phyloP scores from a whole-genome alignment of 2,113 vertebrate species.

The Desmodus rotundus region DNA sequence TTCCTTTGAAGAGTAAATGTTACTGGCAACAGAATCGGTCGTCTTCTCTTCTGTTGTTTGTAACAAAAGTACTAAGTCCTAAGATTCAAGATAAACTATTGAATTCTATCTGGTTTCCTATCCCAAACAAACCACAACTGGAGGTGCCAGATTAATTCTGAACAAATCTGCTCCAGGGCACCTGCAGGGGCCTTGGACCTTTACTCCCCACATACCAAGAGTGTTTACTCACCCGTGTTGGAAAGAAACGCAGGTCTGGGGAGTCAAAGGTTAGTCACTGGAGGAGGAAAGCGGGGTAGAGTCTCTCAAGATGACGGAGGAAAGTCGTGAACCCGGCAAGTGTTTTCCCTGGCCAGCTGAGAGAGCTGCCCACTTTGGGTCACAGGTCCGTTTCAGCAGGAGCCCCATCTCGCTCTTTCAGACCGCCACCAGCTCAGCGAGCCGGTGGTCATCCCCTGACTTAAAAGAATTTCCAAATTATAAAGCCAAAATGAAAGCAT shows the following conservation, averaged over 20 bases:
- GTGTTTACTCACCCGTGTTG: neutral
- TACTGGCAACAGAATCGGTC: neutral
- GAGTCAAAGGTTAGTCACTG: slow-evolving; percentile 15
- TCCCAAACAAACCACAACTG: slow-evolving; percentile 46
- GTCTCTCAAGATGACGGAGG: neutral
- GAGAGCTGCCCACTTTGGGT: neutral
- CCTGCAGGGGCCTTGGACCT: neutral
- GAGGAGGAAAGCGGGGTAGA: slow-evolving; percentile 13
- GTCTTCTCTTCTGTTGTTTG: neutral
- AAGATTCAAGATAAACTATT: slow-evolving; percentile 48
- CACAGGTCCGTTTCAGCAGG: slow-evolving; percentile 12
- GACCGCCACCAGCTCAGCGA: neutral
- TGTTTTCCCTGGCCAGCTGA: neutral
- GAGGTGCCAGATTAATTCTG: slow-evolving; percentile 50
- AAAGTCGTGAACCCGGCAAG: neutral
- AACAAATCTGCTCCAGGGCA: neutral
- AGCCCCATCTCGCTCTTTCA: neutral
- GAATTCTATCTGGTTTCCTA: slow-evolving; percentile 57
- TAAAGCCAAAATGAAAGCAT: neutral
- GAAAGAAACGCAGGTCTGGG: slow-evolving; percentile 17
- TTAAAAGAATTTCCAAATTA: slow-evolving; percentile 12
- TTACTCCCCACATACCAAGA: neutral
- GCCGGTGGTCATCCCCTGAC: neutral
- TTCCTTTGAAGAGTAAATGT: slow-evolving; percentile 62
- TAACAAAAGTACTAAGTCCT: slow-evolving; percentile 25